Evolutionary conservation across 2,797 vertebrate species (phyloP).

Genomic region (Pristis pectinata): DNA sequence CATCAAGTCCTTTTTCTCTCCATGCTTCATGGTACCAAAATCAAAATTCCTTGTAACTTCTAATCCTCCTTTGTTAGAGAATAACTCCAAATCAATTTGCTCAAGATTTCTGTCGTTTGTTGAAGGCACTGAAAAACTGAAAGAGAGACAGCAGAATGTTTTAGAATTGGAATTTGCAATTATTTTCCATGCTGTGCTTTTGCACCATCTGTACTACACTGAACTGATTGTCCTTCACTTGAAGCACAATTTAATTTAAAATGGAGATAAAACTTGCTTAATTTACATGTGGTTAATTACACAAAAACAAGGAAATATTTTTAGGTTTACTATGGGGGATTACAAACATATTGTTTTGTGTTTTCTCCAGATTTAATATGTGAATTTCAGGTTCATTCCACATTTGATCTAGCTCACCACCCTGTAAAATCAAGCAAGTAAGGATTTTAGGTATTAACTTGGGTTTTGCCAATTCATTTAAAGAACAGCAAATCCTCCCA

Average conservation of each 20-base stretch:
- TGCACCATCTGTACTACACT: not conserved
- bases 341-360: not conserved
- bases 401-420: not conserved
- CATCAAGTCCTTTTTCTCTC: constrained; percentile 57
- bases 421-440: not conserved
- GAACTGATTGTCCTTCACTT: not conserved
- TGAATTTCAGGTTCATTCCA: not conserved
- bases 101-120: not conserved
- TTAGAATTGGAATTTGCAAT: not conserved
- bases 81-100: not conserved
- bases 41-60: constrained; percentile 64
- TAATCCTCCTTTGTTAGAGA: constrained; percentile 69
- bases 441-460: not conserved
- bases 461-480: not conserved
- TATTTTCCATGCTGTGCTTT: not conserved
- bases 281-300: not conserved
- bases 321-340: not conserved
- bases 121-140: not conserved
- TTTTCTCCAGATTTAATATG: not conserved
- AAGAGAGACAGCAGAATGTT: not conserved
- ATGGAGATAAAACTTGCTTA: not conserved
- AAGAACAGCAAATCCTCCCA: not conserved
- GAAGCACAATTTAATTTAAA: not conserved
- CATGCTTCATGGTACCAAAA: constrained; percentile 71
- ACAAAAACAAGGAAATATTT: not conserved